Conservation (phyloP, 2,888 invertebrate species). For the Drosophila anomalata region DNA sequence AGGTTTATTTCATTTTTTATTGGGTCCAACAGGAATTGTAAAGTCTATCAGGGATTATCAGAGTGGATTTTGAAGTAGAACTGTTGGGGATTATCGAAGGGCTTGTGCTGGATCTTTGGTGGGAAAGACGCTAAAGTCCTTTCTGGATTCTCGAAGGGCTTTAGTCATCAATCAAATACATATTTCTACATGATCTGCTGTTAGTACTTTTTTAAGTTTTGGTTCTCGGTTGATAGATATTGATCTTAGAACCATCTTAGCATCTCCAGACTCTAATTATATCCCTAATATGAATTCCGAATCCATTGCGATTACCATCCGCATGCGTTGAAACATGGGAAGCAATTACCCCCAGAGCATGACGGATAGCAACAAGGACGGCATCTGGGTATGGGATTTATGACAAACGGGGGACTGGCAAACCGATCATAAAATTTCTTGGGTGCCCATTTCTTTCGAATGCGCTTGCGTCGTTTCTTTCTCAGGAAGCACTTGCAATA, state of each 20-base stretch:
- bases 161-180: not conserved
- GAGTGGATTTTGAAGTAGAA: not conserved
- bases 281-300: not conserved
- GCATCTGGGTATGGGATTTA: slow-evolving; percentile 39
- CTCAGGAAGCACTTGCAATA: slow-evolving; percentile 41
- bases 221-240: too few species aligned
- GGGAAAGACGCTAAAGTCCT: not conserved
- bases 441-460: slow-evolving; percentile 8
- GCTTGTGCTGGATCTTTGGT: not conserved
- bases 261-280: not conserved
- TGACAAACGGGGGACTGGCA: slow-evolving; percentile 51
- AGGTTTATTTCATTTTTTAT: not conserved
- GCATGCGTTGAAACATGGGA: slow-evolving; percentile 15
- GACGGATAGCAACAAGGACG: slow-evolving; percentile 1
- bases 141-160: not conserved
- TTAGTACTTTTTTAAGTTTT: too few species aligned
- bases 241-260: too few species aligned
- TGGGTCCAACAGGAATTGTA: not conserved
- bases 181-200: not conserved
- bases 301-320: not conserved
- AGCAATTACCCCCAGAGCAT: slow-evolving; percentile 2
- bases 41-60: not conserved
- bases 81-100: not conserved
- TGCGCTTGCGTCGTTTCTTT: slow-evolving; percentile 2
- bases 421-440: slow-evolving; percentile 52